Conservation (phyloP, 2,888 invertebrate species). For the Rhagonycha fulva region DNA sequence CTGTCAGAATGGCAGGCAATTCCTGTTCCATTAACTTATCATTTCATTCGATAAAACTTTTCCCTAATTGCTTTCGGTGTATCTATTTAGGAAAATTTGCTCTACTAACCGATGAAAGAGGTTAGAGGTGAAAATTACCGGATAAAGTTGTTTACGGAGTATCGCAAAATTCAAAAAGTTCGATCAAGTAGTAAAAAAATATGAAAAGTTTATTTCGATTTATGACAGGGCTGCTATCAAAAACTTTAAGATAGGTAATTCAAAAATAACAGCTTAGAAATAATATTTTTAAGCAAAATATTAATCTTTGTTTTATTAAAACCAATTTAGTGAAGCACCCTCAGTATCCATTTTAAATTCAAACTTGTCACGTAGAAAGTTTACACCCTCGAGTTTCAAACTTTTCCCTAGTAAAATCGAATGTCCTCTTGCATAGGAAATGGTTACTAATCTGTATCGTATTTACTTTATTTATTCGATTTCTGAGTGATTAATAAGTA, state of each 20-base stretch:
- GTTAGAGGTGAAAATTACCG: neutral
- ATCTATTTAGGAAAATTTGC: neutral
- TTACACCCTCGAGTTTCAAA: neutral
- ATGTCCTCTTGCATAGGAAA: neutral
- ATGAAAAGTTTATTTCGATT: too few species aligned
- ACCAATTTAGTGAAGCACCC: neutral
- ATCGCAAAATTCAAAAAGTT: too few species aligned
- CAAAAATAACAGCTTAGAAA: neutral
- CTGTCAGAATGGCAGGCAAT: neutral
- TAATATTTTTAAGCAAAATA: neutral
- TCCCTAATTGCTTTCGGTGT: neutral
- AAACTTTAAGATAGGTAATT: neutral
- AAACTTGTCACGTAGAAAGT: constrained; percentile 3
- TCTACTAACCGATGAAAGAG: neutral
- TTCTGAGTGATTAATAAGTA: neutral
- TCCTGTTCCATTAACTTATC: neutral
- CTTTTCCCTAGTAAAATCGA: constrained; percentile 1
- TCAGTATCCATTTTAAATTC: neutral
- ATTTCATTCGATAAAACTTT: neutral
- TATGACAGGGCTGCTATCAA: too few species aligned
- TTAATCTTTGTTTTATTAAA: neutral
- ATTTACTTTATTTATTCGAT: neutral
- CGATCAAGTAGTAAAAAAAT: too few species aligned
- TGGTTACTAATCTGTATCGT: neutral
- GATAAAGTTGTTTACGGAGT: too few species aligned